These are phyloP conservation scores for Malthinus seriepunctatus DNA, from an alignment of 2,888 invertebrate genomes.

Conservation along the genomic window DNA sequence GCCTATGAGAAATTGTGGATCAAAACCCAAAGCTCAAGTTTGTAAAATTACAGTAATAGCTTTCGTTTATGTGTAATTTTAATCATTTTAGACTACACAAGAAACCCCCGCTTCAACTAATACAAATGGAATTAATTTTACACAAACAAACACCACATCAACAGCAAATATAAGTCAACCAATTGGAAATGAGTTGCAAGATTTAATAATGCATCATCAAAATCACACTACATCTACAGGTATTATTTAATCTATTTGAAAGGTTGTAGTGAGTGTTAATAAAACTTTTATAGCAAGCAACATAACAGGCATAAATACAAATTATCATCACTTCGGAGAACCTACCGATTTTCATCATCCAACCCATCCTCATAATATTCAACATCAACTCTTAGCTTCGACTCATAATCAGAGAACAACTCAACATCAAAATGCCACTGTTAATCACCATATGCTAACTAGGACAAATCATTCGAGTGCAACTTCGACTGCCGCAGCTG, in stretches of 20 bases:
- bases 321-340: slow-evolving; percentile 53
- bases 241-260: background rate
- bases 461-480: slow-evolving; percentile 50
- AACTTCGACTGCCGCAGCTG: slow-evolving; percentile 54
- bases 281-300: slow-evolving; percentile 34
- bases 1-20: slow-evolving; percentile 48
- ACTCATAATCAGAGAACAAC: slow-evolving; percentile 46
- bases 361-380: slow-evolving; percentile 51
- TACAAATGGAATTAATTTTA: slow-evolving; percentile 46
- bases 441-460: slow-evolving; percentile 51
- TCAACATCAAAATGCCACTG: slow-evolving; percentile 48
- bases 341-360: slow-evolving; percentile 52
- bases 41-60: background rate
- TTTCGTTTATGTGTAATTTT: background rate
- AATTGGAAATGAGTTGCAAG: slow-evolving; percentile 52
- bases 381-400: slow-evolving; percentile 50
- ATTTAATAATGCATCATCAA: slow-evolving; percentile 55
- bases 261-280: background rate
- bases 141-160: slow-evolving; percentile 44
- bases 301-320: slow-evolving; percentile 46
- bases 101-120: slow-evolving; percentile 44
- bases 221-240: slow-evolving; percentile 46
- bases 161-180: slow-evolving; percentile 44
- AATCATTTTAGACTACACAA: slow-evolving; percentile 39
- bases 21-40: slow-evolving; percentile 49